Percentiles rank a stretch among this genome's conserved stretches.
These are phyloP conservation scores for Acropora yongei DNA, from an alignment of 64 coral and sea anemone genomes.

Conservation along the genomic window DNA sequence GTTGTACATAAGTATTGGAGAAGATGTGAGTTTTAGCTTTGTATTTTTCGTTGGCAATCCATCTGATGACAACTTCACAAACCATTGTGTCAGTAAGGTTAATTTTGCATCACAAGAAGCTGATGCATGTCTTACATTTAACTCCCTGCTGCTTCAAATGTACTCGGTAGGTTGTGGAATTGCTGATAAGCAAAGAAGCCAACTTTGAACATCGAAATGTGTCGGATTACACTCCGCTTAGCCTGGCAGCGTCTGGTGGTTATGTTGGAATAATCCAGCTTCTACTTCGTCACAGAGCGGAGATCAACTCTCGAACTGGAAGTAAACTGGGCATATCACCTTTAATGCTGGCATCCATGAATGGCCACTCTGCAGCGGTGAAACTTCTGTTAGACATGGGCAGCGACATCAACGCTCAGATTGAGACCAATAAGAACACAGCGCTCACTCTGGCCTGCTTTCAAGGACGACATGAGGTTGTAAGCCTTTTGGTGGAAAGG, in stretches of 20 bases:
- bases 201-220: slow-evolving; percentile 98
- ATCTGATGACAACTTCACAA: too few species aligned
- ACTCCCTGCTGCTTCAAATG: not conserved
- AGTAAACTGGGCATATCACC: slow-evolving; percentile 98
- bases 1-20: too few species aligned
- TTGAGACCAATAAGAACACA: slow-evolving; percentile 98
- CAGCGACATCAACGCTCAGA: slow-evolving; percentile 99
- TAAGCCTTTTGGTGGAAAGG: slow-evolving; percentile 95
- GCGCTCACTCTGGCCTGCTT: slow-evolving; percentile 95
- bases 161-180: slow-evolving; percentile 80
- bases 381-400: slow-evolving; percentile 97
- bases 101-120: too few species aligned
- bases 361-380: slow-evolving; percentile 96
- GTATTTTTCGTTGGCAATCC: too few species aligned
- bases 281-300: slow-evolving; percentile 86
- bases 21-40: too few species aligned
- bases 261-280: slow-evolving; percentile 96
- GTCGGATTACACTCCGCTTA: slow-evolving; percentile 96
- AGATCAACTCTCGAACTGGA: slow-evolving; percentile 97
- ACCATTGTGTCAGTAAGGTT: too few species aligned
- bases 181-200: slow-evolving; percentile 90
- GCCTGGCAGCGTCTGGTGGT: slow-evolving; percentile 93
- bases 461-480: slow-evolving; percentile 96
- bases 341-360: slow-evolving; percentile 97
- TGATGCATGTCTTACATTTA: not conserved